Evolutionary conservation across 2,113 vertebrate species (phyloP), one percentile per base, ranked within the genome.

Genomic region (Chaetorhynchus papuensis): DNA sequence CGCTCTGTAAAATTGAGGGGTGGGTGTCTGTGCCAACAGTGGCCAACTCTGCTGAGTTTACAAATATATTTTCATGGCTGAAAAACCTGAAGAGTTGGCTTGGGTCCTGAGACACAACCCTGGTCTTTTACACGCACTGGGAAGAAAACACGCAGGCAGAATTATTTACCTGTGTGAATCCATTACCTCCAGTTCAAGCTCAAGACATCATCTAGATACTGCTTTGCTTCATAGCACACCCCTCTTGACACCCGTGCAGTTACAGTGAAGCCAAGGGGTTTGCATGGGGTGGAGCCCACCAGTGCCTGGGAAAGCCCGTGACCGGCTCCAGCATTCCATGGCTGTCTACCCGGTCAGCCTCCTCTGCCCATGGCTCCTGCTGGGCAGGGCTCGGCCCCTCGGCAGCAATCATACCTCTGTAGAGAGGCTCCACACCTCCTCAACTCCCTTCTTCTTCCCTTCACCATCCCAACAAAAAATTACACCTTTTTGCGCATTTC

Each of bases 401-500:
- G 7, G 31, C 70, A 37, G 41, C 60, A 45, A 1, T 11, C 44
- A 27, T 0, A 49, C 22, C 21, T 71, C 45, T 30, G 13, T 0
- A 54, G 44, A 80, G 80, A 28, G 39, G 35, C 23, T 8, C 28
- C 44, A 59, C 22, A 15, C 7, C 15, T 23, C 39, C 71, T 33
- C 59, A 65, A 33, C 27, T 41, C 44, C 24, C 10, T 66, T 22
- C 60, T 71, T 15, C 23, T 47, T 52, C 44, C 69, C 31, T 56
- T 44, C 54, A 24, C 18, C 31, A 33, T 12, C 10, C 41, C 17
- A 87, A 89, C n/a, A 53, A 64, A 92, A 71, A 24, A 8, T 15
- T 6, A 23, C 24, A 75, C 0, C 0, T 4, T 35, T 24, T 30
- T 30, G 16, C 20, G 60, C n/a, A 10, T 28, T 66, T 50, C 4